Percentiles rank a stretch among this genome's conserved stretches.
Conservation (phyloP, 2,888 invertebrate species). For the Clistopyga incitator region DNA sequence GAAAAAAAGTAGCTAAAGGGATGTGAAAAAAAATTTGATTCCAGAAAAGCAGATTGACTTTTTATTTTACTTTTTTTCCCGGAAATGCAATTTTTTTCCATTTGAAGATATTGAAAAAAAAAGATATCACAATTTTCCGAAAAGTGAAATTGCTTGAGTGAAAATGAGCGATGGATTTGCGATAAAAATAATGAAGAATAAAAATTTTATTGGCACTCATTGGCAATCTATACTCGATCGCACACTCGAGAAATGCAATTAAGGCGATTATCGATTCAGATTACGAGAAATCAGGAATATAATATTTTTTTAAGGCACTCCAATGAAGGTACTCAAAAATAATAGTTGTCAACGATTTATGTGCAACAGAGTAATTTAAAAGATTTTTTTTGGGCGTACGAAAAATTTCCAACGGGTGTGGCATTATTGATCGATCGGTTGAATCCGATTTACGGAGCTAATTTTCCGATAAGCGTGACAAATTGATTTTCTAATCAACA, state of each 20-base stretch:
- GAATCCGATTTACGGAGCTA: conserved; percentile 16
- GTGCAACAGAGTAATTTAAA: conserved; percentile 16
- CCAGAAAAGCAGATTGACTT: no score
- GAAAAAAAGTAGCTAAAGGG: background rate
- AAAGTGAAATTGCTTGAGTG: background rate
- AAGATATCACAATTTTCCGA: background rate
- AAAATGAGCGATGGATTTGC: background rate
- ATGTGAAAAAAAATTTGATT: background rate
- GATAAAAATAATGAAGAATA: background rate
- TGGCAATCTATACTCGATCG: background rate
- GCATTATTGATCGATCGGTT: conserved; percentile 51
- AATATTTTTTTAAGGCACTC: background rate
- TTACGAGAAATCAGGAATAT: conserved; percentile 11
- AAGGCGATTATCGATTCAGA: conserved; percentile 45
- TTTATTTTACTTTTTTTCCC: no score
- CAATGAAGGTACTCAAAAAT: background rate
- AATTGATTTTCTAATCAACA: conserved; percentile 8
- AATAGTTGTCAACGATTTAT: conserved; percentile 41
- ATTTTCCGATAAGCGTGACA: conserved; percentile 13
- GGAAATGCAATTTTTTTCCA: no score
- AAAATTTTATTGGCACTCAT: background rate
- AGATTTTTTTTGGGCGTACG: conserved; percentile 29
- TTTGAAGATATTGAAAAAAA: no score
- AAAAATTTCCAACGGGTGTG: conserved; percentile 30
- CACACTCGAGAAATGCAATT: conserved; percentile 9